These are phyloP conservation scores for Mirza zaza DNA, from an alignment of 2,113 vertebrate genomes.

Conservation along the genomic window DNA sequence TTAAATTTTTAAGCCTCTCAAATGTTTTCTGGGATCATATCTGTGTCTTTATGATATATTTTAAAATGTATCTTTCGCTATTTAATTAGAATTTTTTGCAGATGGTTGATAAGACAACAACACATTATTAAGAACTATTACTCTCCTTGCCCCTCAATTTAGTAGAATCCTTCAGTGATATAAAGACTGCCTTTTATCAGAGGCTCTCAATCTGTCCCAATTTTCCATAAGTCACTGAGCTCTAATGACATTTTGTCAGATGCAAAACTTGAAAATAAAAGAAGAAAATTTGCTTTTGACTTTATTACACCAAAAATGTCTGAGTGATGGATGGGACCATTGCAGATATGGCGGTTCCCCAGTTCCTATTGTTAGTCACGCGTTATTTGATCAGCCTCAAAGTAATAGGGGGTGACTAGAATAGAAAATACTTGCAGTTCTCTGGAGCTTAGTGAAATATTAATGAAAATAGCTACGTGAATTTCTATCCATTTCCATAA, in stretches of 20 bases:
- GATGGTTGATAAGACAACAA: slow-evolving; percentile 63
- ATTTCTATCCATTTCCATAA: neutral
- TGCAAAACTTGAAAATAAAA: slow-evolving; percentile 67
- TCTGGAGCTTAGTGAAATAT: neutral
- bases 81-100: slow-evolving; percentile 57
- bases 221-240: slow-evolving; percentile 67
- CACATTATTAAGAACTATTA: slow-evolving; percentile 57
- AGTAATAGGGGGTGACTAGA: slow-evolving; percentile 28
- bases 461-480: neutral
- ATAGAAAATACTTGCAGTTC: neutral
- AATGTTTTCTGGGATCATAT: slow-evolving; percentile 31
- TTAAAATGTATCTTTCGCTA: slow-evolving; percentile 63
- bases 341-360: slow-evolving; percentile 14
- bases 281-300: slow-evolving; percentile 63
- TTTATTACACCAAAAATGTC: slow-evolving; percentile 67
- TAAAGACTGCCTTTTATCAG: slow-evolving; percentile 65
- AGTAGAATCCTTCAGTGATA: slow-evolving; percentile 57
- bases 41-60: slow-evolving; percentile 60
- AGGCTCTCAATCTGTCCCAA: slow-evolving; percentile 53
- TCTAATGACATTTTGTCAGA: slow-evolving; percentile 76
- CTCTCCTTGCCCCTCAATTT: slow-evolving; percentile 49
- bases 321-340: slow-evolving; percentile 43
- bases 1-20: slow-evolving; percentile 39
- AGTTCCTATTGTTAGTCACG: slow-evolving; percentile 61
- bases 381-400: slow-evolving; percentile 56